Percentiles rank a stretch among this genome's conserved stretches.
phyloP scores from a whole-genome alignment of 2,113 vertebrate species.

The Ciconia stormi region DNA sequence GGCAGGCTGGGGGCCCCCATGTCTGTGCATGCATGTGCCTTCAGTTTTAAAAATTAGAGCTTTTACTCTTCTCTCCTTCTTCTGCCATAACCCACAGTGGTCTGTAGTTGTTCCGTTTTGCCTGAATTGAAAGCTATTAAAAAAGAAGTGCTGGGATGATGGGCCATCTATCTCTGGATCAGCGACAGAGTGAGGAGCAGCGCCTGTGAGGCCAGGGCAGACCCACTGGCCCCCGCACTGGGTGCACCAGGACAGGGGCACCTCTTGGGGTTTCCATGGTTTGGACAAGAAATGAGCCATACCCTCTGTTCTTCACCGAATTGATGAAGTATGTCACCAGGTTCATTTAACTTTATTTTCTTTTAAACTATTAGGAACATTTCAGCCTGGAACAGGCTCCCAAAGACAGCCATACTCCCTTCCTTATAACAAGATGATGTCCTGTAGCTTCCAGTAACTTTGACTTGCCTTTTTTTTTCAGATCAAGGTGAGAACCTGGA shows the following conservation, averaged over 20 bases:
- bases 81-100: background rate
- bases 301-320: background rate
- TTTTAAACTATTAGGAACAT: constrained; percentile 13
- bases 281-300: constrained; percentile 20
- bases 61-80: background rate
- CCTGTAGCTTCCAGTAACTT: background rate
- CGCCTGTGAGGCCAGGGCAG: background rate
- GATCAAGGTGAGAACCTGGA: background rate
- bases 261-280: background rate
- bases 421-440: background rate
- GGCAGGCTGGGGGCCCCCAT: fast-evolving
- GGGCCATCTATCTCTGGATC: background rate
- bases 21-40: fast-evolving
- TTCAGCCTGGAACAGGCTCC: background rate
- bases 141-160: background rate
- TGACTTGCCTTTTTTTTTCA: background rate
- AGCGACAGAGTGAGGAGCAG: background rate
- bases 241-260: fast-evolving
- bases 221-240: background rate
- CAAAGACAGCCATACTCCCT: background rate
- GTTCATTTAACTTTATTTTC: background rate
- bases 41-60: background rate
- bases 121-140: background rate
- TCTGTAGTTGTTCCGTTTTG: background rate
- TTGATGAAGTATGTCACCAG: background rate